A percentile compares a stretch with the other conserved stretches of the same genome.
phyloP scores from a whole-genome alignment of 2,113 vertebrate species.

The Lepidothrix coronata region DNA sequence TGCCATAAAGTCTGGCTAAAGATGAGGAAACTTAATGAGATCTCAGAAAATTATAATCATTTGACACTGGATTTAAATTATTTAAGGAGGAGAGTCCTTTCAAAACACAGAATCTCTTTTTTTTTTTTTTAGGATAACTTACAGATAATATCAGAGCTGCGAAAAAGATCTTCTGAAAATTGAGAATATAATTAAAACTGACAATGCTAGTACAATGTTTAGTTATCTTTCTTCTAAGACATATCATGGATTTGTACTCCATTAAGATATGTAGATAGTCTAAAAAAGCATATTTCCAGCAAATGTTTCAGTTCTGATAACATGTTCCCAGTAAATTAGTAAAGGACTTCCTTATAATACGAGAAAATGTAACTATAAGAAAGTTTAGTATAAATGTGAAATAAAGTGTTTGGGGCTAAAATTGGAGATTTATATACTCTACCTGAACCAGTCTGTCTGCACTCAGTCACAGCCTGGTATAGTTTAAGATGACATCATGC shows the following conservation, averaged over 20 bases:
- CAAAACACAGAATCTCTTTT: neutral
- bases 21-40: neutral
- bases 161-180: neutral
- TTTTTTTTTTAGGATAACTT: neutral
- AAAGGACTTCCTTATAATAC: neutral
- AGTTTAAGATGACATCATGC: neutral
- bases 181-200: neutral
- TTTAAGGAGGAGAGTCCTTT: neutral
- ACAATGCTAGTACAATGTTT: neutral
- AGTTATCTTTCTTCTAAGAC: neutral
- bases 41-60: neutral
- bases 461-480: neutral
- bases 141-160: neutral
- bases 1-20: neutral
- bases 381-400: neutral
- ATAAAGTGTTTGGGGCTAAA: neutral
- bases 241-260: neutral
- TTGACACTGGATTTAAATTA: neutral
- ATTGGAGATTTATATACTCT: neutral
- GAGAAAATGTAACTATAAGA: neutral
- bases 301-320: neutral
- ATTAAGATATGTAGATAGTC: neutral
- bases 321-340: neutral
- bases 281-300: neutral
- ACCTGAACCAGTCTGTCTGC: neutral